Evolutionary conservation across 2,888 invertebrate species (phyloP).

Genomic region (Merodon equestris): DNA sequence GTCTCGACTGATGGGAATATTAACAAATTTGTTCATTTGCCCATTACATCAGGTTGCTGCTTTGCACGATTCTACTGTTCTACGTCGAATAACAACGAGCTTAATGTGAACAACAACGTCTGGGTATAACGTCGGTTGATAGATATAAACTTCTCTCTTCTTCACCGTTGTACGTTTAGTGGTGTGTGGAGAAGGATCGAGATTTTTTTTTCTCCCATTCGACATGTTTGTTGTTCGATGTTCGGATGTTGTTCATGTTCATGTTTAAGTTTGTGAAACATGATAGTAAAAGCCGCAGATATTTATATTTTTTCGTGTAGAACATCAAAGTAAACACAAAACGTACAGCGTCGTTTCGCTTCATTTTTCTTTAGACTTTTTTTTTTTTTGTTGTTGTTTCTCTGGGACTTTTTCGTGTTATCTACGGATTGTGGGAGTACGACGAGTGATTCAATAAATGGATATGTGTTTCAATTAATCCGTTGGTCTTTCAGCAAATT

Average conservation of each 20-base stretch:
- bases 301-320: conserved; percentile 62
- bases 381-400: conserved; percentile 8
- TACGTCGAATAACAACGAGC: conserved; percentile 1
- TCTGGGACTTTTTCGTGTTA: not conserved
- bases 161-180: too few species aligned
- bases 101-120: conserved; percentile 30
- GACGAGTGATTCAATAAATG: conserved; percentile 6
- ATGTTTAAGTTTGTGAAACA: conserved; percentile 64
- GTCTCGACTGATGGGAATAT: not conserved
- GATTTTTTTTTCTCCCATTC: conserved; percentile 33
- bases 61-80: not conserved
- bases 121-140: conserved; percentile 14
- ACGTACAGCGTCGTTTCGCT: conserved; percentile 39
- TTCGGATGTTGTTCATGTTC: conserved; percentile 57
- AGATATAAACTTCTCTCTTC: conserved; percentile 13
- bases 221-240: conserved; percentile 33
- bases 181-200: conserved; percentile 48
- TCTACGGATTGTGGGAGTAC: conserved; percentile 35
- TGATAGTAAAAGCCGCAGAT: conserved; percentile 64
- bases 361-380: conserved; percentile 20
- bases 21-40: too few species aligned
- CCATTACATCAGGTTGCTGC: not conserved
- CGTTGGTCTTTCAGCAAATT: too few species aligned
- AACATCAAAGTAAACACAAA: conserved; percentile 63
- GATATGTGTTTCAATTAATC: too few species aligned